Evolutionary conservation across 2,888 invertebrate genomes (phyloP), one percentile per base, ranked within the genome.

Genomic region (Aphodius sticticus): DNA sequence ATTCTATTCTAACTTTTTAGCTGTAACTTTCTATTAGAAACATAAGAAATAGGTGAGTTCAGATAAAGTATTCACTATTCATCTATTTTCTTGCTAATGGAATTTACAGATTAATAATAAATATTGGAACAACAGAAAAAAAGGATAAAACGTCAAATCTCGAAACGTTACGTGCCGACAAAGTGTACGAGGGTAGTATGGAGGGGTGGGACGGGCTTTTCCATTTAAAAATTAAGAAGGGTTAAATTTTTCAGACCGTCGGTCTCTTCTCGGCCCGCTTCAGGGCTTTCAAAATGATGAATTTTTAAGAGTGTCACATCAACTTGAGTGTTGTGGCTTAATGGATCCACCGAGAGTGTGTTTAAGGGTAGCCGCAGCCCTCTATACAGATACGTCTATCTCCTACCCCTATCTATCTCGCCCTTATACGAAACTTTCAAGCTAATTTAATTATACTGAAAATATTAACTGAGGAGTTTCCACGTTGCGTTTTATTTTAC

Each of bases 221-320:
- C 53, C 53, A 53, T 53, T 53, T 53, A 53, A 53, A 53, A 53
- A 53, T 53, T 53, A 53, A 53, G 53, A 53, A 53, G 53, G 53
- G 53, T 53, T 53, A 53, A 53, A 53, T 53, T 53, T 53, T 53
- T 53, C 53, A 53, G 53, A 7, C 53, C 9, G 7, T 53, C 53
- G 53, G 53, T 9, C 53, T 53, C 26, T 26, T 26, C 26, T 53
- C 53, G 12, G 12, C 53, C 53, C 53, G 1, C 12, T 53, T 53
- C 53, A 53, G 53, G 53, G 53, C 53, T 53, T 53, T 53, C 53
- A 53, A 53, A 53, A 53, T 53, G 53, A 53, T 53, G 53, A 53
- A 53, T 53, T 53, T 53, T 53, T 53, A 53, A 53, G 53, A 53
- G 53, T 53, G 53, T 53, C 53, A 53, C 53, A 53, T 53, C 53